A percentile compares a stretch with the other conserved stretches of the same genome.
Evolutionary conservation across 2,888 invertebrate species (phyloP).

Genomic region (Caradrina clavipalpis): DNA sequence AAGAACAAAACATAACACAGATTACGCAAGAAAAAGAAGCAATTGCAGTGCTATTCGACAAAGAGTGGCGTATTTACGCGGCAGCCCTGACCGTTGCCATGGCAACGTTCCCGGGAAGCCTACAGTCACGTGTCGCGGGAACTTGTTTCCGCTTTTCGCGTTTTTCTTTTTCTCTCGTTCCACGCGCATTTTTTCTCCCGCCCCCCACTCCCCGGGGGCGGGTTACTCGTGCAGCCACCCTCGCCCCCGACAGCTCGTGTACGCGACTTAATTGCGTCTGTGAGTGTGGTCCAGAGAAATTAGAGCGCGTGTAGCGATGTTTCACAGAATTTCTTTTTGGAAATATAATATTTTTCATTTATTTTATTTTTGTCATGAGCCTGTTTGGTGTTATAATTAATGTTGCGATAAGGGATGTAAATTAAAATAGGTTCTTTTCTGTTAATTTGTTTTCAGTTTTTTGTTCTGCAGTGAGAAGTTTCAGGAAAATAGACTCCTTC

Average conservation of each 20-base stretch:
- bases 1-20: conserved; percentile 36
- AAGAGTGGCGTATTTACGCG: conserved; percentile 48
- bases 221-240: conserved; percentile 68
- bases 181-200: conserved; percentile 84
- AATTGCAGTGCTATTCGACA: conserved; percentile 49
- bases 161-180: conserved; percentile 87
- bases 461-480: neutral
- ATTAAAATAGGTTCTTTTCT: conserved; percentile 6
- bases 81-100: conserved; percentile 81
- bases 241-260: conserved; percentile 84
- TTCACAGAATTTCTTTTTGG: conserved; percentile 72
- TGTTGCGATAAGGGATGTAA: conserved; percentile 9
- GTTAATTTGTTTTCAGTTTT: conserved; percentile 3
- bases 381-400: conserved; percentile 15
- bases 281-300: conserved; percentile 91
- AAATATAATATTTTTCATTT: conserved; percentile 28
- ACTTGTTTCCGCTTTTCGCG: conserved; percentile 88
- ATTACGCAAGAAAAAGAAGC: conserved; percentile 40
- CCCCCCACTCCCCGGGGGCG: conserved; percentile 66
- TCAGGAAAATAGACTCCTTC: conserved; percentile 15
- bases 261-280: conserved; percentile 91
- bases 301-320: conserved; percentile 81
- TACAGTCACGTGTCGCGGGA: conserved; percentile 90
- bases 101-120: conserved; percentile 88
- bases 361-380: conserved; percentile 1